These are phyloP conservation scores for Coregonus suidteri DNA, from an alignment of 2,797 vertebrate species.

Conservation along the genomic window DNA sequence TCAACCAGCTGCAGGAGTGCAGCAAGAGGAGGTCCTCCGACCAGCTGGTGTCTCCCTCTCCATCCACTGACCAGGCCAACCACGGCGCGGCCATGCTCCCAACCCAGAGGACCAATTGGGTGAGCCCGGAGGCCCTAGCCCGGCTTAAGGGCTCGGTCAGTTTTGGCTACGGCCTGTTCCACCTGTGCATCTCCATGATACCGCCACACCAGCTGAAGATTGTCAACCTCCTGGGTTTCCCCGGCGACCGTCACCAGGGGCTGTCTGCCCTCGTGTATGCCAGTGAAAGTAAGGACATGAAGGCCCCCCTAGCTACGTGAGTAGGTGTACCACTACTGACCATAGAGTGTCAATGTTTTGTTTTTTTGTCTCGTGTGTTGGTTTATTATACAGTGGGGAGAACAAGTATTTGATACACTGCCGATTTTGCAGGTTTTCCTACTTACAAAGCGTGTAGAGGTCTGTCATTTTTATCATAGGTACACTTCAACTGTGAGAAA, in stretches of 20 bases:
- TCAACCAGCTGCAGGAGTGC: constrained; percentile 91
- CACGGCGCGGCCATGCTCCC: constrained; percentile 74
- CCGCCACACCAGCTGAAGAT: constrained; percentile 99
- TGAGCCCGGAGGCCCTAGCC: constrained; percentile 87
- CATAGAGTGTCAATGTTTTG: constrained; percentile 41
- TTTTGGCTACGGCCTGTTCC: constrained; percentile 99
- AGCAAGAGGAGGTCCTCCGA: constrained; percentile 79
- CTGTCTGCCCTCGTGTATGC: constrained; percentile 93
- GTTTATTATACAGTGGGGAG: not conserved
- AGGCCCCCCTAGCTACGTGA: constrained; percentile 99
- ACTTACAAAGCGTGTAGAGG: too few species aligned
- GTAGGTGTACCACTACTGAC: constrained; percentile 84
- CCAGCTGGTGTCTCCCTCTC: constrained; percentile 63
- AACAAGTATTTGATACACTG: too few species aligned
- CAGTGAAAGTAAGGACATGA: constrained; percentile 99
- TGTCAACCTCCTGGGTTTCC: constrained; percentile 99
- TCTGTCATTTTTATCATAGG: too few species aligned
- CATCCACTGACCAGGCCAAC: constrained; percentile 78
- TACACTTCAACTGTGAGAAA: too few species aligned
- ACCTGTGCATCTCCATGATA: constrained; percentile 99
- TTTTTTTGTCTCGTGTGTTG: not conserved
- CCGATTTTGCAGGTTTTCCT: too few species aligned
- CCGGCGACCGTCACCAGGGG: constrained; percentile 95
- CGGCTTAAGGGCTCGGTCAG: constrained; percentile 98
- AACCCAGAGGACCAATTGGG: constrained; percentile 60